Evolutionary conservation across 2,797 vertebrate genomes (phyloP), one percentile per base, ranked within the genome.

Genomic region (Sebastes hubbsi): DNA sequence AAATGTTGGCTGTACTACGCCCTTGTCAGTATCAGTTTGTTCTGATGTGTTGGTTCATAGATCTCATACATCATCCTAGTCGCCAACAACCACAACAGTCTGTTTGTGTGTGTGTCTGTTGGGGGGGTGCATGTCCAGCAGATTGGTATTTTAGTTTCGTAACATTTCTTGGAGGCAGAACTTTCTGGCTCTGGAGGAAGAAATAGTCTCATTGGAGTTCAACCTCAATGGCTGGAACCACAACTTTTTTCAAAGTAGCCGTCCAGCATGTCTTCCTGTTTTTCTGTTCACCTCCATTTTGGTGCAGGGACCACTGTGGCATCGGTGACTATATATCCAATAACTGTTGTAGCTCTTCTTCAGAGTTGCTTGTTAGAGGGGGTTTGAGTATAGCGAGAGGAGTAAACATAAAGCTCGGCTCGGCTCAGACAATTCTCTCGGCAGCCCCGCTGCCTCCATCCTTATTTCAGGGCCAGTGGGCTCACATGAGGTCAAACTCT

Each of bases 41-140:
- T 68, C 32, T 85, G 89, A 90, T 81, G 59, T 81, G 80, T 78
- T 72, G 66, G 61, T 82, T 84, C 81, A 85, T 75, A 80, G 73
- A 83, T 80, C 67, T 74, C 78, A 80, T 87, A 77, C 61, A 84
- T 87, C 84, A 87, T 76, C 76, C 59, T 2, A 20, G 75, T 61
- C 14, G 8, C 70, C 70, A 77, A 65, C 22, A 80, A 72, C 75
- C 78, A 72, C 82, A 77, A 54, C 54, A 20, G 38, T 64, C 9
- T 54, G 42, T 66, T 1, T 70, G 52, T 75, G 59, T 32, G 22
- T 69, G 75, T 46, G 62, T 56, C 14, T 58, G 38, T 54, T 24
- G 24, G 24, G 24, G 25, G 25, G 25, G 5, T 56, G 56, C 25
- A 54, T 42, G 18, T 54, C 25, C 20, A 60, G 60, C 16, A 72